Evolutionary conservation across 1,140 invertebrate genomes (phyloP), one percentile per base, ranked within the genome.

Genomic region (Neodiprion pinetum): DNA sequence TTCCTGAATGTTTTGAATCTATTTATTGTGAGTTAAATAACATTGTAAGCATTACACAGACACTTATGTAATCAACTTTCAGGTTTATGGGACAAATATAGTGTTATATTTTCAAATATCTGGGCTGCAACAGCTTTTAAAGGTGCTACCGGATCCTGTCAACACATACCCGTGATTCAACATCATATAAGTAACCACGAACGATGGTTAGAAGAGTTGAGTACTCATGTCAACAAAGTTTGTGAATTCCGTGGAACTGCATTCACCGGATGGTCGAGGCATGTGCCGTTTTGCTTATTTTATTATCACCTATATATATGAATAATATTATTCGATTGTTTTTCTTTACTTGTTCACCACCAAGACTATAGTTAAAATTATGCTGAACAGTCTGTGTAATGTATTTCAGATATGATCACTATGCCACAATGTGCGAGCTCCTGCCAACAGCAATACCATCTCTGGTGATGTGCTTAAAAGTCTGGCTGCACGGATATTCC

Each of bases 51-150:
- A 40, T 40, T 40, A 40, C 28, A 40, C 28, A 40, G 28, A 40
- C 28, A 50, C 12, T 23, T 48, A 65, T 70, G 72, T 61, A 76
- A 21, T 74, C 74, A 65, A 14, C 9, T 75, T 72, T 17, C 53
- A 88, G 87, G 83, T 78, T 72, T 95, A 78, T 97, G 95, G 95
- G 92, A 95, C 69, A 95, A 93, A 67, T 98, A 96, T 80, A 90
- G 92, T 0, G 90, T 91, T 69, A 89, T 97, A 2, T 99, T 99
- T 85, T 92, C 93, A 0, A 92, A 92, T 40, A 91, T 97, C n/a
- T 99, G 98, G 98, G 92, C 94, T n/a, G 96, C 96, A 4, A 94
- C 94, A 74, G 95, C 97, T 1, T 98, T 95, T 82, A 98, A 98
- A 90, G 97, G 95, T 11, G 95, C 96, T 0, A 95, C 96, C 80